Percentiles rank a stretch among this genome's conserved stretches.
These are phyloP conservation scores for Mesorhabditis spiculigera DNA, from an alignment of 2,888 invertebrate genomes.

Conservation along the genomic window DNA sequence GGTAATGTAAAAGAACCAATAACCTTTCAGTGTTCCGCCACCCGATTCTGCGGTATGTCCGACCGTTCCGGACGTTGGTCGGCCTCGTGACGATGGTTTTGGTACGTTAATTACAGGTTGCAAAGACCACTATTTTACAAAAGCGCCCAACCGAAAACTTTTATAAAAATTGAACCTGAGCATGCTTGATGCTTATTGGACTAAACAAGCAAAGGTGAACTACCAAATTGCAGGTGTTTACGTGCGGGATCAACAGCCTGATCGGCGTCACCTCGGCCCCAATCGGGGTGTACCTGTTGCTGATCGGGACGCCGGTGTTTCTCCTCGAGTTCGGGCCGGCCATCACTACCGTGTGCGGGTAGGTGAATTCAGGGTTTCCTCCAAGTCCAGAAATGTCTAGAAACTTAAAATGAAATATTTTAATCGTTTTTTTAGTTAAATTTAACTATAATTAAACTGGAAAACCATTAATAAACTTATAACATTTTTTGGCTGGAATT, in stretches of 20 bases:
- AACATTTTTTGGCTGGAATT: too few species aligned
- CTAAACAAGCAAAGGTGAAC: not conserved
- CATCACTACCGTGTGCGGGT: not conserved
- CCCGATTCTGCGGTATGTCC: not conserved
- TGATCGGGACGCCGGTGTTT: conserved; percentile 4
- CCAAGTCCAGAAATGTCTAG: too few species aligned
- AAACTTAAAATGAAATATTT: too few species aligned
- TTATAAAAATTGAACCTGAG: too few species aligned
- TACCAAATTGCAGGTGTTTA: not conserved
- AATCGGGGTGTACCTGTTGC: not conserved
- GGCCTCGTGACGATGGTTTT: not conserved
- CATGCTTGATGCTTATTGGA: not conserved
- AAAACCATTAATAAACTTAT: too few species aligned
- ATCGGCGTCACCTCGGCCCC: not conserved
- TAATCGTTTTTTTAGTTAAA: too few species aligned
- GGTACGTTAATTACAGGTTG: not conserved
- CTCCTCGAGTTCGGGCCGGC: not conserved
- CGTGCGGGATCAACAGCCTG: not conserved
- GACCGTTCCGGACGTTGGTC: not conserved
- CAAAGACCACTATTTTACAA: too few species aligned
- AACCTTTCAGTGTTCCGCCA: not conserved
- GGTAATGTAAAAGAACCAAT: too few species aligned
- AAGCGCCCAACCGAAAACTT: too few species aligned
- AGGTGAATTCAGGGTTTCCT: not conserved
- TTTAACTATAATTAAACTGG: too few species aligned